Percentiles rank a stretch among this genome's conserved stretches.
Evolutionary conservation across 2,888 invertebrate species (phyloP).

Genomic region (Criorhina ranunculi): DNA sequence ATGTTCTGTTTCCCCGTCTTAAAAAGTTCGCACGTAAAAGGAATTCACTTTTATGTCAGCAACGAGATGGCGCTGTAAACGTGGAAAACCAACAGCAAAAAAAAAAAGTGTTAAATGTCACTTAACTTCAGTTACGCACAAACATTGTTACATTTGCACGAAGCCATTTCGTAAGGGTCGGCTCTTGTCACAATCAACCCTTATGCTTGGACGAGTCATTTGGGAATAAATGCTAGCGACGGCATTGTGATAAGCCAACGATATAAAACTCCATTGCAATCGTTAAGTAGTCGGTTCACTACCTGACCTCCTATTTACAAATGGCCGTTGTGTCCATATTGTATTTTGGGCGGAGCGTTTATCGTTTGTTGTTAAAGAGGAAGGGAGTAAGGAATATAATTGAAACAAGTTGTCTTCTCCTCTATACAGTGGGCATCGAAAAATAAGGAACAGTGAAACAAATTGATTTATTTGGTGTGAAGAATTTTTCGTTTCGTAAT

Average conservation of each 20-base stretch:
- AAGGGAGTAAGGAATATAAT: not conserved
- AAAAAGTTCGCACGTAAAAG: slow-evolving; percentile 61
- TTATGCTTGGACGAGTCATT: not conserved
- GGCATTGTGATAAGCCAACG: slow-evolving; percentile 17
- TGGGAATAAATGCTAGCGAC: slow-evolving; percentile 14
- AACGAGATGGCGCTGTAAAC: slow-evolving; percentile 60
- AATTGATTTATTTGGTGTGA: too few relatives aligned
- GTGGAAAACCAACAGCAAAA: slow-evolving; percentile 10
- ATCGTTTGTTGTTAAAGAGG: not conserved
- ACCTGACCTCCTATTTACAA: slow-evolving; percentile 67
- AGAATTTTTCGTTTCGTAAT: too few relatives aligned
- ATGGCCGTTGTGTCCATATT: slow-evolving; percentile 62
- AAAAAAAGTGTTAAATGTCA: slow-evolving; percentile 70
- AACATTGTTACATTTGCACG: slow-evolving; percentile 68
- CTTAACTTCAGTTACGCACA: slow-evolving; percentile 74
- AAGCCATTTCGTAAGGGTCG: slow-evolving; percentile 29
- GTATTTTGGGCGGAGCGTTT: slow-evolving; percentile 60
- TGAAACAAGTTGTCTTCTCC: not conserved
- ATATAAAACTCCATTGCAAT: slow-evolving; percentile 47
- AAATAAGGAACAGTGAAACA: not conserved
- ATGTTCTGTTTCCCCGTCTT: slow-evolving; percentile 23
- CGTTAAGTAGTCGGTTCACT: slow-evolving; percentile 33
- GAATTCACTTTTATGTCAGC: slow-evolving; percentile 49
- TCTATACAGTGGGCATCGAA: slow-evolving; percentile 33
- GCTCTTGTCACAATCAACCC: slow-evolving; percentile 13